Conservation (phyloP, 2,888 invertebrate species). For the Oithona nana region DNA sequence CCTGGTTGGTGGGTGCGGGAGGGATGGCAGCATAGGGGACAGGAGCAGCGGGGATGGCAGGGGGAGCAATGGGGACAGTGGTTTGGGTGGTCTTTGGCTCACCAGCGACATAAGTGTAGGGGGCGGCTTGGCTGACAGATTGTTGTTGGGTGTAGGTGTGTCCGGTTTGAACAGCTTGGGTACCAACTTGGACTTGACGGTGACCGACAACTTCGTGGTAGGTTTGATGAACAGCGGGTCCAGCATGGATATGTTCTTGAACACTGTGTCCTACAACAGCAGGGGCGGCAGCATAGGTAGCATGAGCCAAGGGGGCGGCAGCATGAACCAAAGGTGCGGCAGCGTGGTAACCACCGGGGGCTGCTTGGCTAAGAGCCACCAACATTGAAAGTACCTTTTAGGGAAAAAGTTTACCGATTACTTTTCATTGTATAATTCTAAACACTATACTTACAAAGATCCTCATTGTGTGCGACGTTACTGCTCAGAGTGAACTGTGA, state of each 20-base stretch:
- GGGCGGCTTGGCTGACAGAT: background rate
- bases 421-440: background rate
- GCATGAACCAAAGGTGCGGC: background rate
- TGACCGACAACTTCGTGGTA: slow-evolving; percentile 6
- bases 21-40: slow-evolving; percentile 2
- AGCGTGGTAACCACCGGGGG: background rate
- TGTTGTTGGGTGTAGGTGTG: background rate
- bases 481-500: slow-evolving; percentile 10
- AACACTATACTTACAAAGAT: background rate
- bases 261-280: background rate
- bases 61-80: slow-evolving; percentile 4
- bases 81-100: background rate
- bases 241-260: background rate
- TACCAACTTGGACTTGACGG: slow-evolving; percentile 9
- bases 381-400: background rate
- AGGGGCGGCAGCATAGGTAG: slow-evolving; percentile 1
- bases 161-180: slow-evolving; percentile 8
- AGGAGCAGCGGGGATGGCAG: slow-evolving; percentile 1
- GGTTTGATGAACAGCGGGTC: slow-evolving; percentile 1
- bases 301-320: slow-evolving; percentile 1
- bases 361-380: background rate
- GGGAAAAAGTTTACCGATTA: background rate
- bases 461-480: slow-evolving; percentile 2
- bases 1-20: slow-evolving; percentile 2
- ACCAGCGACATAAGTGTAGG: slow-evolving; percentile 9